These are phyloP conservation scores for Temnothorax unifasciatus DNA, from an alignment of 2,888 invertebrate species.

Conservation along the genomic window DNA sequence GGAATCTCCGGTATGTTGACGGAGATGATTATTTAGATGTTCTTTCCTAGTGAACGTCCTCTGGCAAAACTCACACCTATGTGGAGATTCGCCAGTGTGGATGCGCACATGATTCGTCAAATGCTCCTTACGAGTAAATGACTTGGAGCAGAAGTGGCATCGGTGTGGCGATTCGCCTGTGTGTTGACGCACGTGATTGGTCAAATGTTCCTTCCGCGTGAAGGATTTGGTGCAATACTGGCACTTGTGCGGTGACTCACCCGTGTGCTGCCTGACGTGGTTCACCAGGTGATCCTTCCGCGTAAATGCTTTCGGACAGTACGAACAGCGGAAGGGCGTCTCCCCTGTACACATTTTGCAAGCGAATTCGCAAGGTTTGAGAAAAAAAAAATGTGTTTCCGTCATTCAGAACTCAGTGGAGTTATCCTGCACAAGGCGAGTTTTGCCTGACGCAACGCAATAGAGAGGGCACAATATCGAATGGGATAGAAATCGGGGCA, in stretches of 20 bases:
- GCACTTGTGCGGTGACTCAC: slow-evolving; percentile 93
- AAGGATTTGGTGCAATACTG: slow-evolving; percentile 93
- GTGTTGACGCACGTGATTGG: slow-evolving; percentile 95
- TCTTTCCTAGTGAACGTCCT: slow-evolving; percentile 91
- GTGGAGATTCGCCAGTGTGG: slow-evolving; percentile 89
- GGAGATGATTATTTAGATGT: slow-evolving; percentile 91
- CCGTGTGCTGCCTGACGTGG: slow-evolving; percentile 91
- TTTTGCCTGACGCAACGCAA: slow-evolving; percentile 77
- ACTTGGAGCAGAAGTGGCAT: slow-evolving; percentile 94
- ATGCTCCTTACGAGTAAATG: slow-evolving; percentile 95
- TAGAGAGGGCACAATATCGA: slow-evolving; percentile 53
- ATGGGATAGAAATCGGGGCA: background rate
- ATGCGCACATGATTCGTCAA: slow-evolving; percentile 93
- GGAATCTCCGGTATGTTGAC: slow-evolving; percentile 91
- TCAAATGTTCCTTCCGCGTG: slow-evolving; percentile 93
- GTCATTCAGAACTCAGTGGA: slow-evolving; percentile 74
- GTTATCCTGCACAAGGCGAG: slow-evolving; percentile 79
- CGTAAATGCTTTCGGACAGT: slow-evolving; percentile 95
- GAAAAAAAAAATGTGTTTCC: slow-evolving; percentile 44
- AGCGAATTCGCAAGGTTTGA: slow-evolving; percentile 61
- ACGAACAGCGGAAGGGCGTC: slow-evolving; percentile 93
- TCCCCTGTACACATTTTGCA: slow-evolving; percentile 86
- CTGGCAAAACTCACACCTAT: slow-evolving; percentile 91
- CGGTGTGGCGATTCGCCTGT: slow-evolving; percentile 95
- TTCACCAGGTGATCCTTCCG: slow-evolving; percentile 94